A percentile compares a stretch with the other conserved stretches of the same genome.
These are phyloP conservation scores for Melozone crissalis DNA, from an alignment of 2,113 vertebrate genomes.

Conservation along the genomic window DNA sequence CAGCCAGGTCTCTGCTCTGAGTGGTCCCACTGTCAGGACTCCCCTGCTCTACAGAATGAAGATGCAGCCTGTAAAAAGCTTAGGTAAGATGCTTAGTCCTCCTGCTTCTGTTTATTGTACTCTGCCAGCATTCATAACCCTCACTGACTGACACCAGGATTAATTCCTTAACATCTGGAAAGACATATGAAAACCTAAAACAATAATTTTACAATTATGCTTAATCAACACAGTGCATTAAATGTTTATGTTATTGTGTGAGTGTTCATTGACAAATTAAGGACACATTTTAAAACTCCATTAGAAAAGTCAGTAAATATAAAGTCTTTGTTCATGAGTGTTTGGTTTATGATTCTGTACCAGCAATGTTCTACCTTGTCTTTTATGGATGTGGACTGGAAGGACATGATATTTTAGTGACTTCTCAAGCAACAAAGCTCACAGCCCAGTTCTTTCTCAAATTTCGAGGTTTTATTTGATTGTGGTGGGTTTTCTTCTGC, in stretches of 20 bases:
- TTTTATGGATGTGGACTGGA: neutral
- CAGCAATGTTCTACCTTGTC: neutral
- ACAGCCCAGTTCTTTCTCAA: neutral
- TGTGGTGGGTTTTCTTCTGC: neutral
- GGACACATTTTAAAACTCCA: neutral
- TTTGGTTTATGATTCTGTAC: neutral
- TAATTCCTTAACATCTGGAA: neutral
- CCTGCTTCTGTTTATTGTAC: neutral
- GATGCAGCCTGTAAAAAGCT: neutral
- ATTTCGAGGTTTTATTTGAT: neutral
- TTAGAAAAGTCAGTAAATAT: neutral
- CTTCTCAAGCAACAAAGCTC: neutral
- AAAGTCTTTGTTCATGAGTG: neutral
- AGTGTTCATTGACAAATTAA: neutral
- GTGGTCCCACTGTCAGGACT: neutral
- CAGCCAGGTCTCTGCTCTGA: neutral
- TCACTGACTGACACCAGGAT: neutral
- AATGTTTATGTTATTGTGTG: neutral
- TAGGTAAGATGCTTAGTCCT: neutral
- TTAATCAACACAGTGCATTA: neutral
- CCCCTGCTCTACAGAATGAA: neutral
- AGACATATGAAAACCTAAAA: neutral
- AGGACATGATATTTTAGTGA: neutral
- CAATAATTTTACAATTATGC: neutral
- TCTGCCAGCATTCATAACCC: neutral